Evolutionary conservation across 2,113 vertebrate genomes (phyloP).

Genomic region (Heptranchias perlo): DNA sequence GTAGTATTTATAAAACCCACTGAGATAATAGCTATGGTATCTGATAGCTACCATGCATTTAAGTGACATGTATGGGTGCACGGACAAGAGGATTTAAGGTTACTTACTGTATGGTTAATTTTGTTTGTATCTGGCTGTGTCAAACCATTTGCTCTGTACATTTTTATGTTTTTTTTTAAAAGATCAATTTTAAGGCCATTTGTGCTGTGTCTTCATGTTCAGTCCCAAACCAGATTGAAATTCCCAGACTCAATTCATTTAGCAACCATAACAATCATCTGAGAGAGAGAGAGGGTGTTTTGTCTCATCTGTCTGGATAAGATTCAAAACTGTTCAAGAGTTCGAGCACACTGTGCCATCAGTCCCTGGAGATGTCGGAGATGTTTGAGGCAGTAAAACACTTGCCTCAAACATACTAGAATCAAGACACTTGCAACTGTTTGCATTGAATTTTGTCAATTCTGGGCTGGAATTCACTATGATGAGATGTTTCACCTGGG

Average conservation of each 20-base stretch:
- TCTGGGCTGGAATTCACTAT: background rate
- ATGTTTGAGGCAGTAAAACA: background rate
- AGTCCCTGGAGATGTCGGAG: background rate
- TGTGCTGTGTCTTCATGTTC: background rate
- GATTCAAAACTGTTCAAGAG: constrained; percentile 1
- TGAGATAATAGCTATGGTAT: background rate
- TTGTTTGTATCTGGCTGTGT: background rate
- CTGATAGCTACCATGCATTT: no score
- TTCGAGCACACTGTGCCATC: background rate
- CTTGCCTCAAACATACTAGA: background rate
- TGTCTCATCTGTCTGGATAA: background rate
- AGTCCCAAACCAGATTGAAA: background rate
- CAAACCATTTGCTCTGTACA: background rate
- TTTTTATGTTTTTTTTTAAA: background rate
- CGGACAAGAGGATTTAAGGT: background rate
- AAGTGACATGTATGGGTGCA: background rate
- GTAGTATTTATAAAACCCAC: background rate
- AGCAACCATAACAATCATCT: background rate
- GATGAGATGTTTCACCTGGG: background rate
- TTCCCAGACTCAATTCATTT: background rate
- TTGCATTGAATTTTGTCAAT: background rate
- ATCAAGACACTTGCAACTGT: background rate
- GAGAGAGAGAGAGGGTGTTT: background rate
- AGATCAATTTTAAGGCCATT: background rate
- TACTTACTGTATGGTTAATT: background rate